phyloP scores from a whole-genome alignment of 2,888 invertebrate genomes.

The Erpobdella octoculata region DNA sequence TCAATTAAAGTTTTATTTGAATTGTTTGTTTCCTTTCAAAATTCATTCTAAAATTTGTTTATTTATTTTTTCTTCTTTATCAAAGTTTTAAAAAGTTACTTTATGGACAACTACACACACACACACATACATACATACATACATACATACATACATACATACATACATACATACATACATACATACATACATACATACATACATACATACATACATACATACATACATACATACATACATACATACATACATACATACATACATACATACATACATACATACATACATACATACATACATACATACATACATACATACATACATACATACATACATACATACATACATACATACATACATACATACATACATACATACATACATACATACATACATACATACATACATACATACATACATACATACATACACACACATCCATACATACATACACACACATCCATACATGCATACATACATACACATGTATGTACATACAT shows the following conservation, averaged over 20 bases:
- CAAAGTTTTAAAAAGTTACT: background rate
- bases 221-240: conserved; percentile 30
- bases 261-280: conserved; percentile 26
- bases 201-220: conserved; percentile 30
- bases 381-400: conserved; percentile 21
- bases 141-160: conserved; percentile 30
- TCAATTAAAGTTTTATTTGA: background rate
- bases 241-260: conserved; percentile 25
- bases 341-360: conserved; percentile 23
- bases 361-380: conserved; percentile 25
- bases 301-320: conserved; percentile 27
- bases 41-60: too few relatives aligned
- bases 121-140: conserved; percentile 30
- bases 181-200: conserved; percentile 31
- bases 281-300: conserved; percentile 27
- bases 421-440: conserved; percentile 29
- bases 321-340: conserved; percentile 26
- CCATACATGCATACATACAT: conserved; percentile 21
- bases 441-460: conserved; percentile 32
- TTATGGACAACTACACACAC: conserved; percentile 25
- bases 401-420: conserved; percentile 20
- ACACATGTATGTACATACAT: background rate
- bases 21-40: background rate
- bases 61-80: background rate
- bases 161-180: conserved; percentile 30